phyloP scores from a whole-genome alignment of 2,888 invertebrate species.

The Petrolisthes manimaculis region DNA sequence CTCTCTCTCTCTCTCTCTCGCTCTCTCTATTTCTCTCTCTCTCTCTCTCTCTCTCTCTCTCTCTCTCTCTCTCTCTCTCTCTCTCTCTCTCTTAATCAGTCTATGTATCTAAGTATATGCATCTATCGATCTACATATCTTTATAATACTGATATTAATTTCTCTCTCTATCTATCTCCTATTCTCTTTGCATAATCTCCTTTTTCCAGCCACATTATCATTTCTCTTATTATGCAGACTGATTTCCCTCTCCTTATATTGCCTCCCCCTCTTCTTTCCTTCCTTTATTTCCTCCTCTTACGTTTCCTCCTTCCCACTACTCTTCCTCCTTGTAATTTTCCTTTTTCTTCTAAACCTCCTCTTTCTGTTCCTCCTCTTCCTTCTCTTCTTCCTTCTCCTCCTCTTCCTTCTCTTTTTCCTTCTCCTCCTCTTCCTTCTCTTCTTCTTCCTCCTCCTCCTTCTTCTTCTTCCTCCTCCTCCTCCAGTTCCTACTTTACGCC shows the following conservation, averaged over 20 bases:
- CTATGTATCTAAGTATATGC: neutral
- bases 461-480: neutral
- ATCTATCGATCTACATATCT: neutral
- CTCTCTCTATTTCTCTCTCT: neutral
- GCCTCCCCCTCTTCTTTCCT: neutral
- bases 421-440: neutral
- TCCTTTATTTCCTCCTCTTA: too few relatives aligned
- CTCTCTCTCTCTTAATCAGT: too few relatives aligned
- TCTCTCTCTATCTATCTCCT: neutral
- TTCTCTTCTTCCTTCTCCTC: neutral
- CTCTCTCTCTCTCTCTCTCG: neutral
- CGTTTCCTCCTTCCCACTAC: neutral
- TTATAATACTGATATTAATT: neutral
- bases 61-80: neutral
- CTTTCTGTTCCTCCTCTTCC: neutral
- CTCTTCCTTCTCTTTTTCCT: neutral
- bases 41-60: slow-evolving; percentile 11
- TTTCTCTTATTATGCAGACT: too few relatives aligned
- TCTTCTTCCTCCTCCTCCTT: neutral
- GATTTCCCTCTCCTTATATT: too few relatives aligned
- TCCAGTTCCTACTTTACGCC: neutral
- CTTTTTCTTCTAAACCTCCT: neutral
- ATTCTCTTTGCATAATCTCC: neutral
- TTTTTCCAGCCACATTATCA: neutral
- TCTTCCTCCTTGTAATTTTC: too few relatives aligned